A percentile compares a stretch with the other conserved stretches of the same genome.
These are phyloP conservation scores for Temnothorax curvispinosus DNA, from an alignment of 1,140 invertebrate genomes.

Conservation along the genomic window DNA sequence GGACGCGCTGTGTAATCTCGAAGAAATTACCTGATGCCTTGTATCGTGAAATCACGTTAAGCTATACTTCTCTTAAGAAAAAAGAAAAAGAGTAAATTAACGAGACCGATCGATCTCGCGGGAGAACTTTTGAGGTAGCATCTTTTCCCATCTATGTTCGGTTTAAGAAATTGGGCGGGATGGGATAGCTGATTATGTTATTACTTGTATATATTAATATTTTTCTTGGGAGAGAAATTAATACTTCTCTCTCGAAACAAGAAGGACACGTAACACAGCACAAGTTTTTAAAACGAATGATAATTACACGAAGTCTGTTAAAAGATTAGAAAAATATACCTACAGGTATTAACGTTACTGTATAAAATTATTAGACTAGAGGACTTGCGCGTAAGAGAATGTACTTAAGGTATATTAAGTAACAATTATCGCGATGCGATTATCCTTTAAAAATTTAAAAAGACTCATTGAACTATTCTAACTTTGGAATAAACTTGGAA, in stretches of 20 bases:
- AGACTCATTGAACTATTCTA: neutral
- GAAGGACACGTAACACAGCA: conserved; percentile 2
- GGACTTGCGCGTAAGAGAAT: neutral
- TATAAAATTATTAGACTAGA: conserved; percentile 23
- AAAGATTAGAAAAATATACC: conserved; percentile 4
- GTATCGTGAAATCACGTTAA: conserved; percentile 14
- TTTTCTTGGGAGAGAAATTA: neutral
- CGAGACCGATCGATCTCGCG: conserved; percentile 5
- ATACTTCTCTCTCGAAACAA: conserved; percentile 13
- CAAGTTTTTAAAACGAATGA: neutral
- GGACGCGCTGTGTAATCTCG: conserved; percentile 22
- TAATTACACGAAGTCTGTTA: conserved; percentile 12
- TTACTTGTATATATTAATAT: conserved; percentile 1
- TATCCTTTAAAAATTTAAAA: neutral
- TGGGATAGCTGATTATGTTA: conserved; percentile 18
- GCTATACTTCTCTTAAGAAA: neutral
- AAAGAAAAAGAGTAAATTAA: conserved; percentile 2
- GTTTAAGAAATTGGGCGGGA: conserved; percentile 32
- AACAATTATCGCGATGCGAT: neutral
- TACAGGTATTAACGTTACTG: conserved; percentile 23
- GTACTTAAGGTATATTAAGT: neutral
- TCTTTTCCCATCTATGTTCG: conserved; percentile 22
- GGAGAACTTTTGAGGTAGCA: conserved; percentile 47
- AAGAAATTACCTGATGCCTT: neutral
- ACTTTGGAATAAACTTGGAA: conserved; percentile 26